Evolutionary conservation across 64 coral and sea anemone species (phyloP).

Genomic region (Montipora capricornis): DNA sequence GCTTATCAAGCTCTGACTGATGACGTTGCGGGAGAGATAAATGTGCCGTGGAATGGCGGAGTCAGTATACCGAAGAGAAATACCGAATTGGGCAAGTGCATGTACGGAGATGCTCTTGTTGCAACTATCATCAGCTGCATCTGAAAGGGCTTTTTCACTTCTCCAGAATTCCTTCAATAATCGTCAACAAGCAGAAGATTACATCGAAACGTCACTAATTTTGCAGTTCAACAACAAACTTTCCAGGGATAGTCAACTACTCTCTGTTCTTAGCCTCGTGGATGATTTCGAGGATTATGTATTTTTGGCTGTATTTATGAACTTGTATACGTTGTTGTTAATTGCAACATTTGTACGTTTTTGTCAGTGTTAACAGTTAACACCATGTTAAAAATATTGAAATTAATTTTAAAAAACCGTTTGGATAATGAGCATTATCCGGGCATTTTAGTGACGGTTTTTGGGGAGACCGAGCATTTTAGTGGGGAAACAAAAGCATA

Average conservation of each 20-base stretch:
- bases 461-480: constrained; percentile 56
- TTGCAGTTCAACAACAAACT: constrained; percentile 41
- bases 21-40: background rate
- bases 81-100: constrained; percentile 22
- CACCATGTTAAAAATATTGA: no score
- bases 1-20: constrained; percentile 29
- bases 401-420: constrained; percentile 23
- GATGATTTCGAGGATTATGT: background rate
- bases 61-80: constrained; percentile 36
- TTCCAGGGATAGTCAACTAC: background rate
- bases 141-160: constrained; percentile 53
- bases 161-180: constrained; percentile 49
- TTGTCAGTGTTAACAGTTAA: background rate
- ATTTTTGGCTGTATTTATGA: background rate
- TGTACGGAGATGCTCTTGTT: constrained; percentile 42
- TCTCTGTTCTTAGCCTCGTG: background rate
- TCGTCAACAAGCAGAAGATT: constrained; percentile 48
- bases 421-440: constrained; percentile 54
- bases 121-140: constrained; percentile 55
- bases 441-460: constrained; percentile 53
- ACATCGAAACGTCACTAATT: constrained; percentile 72
- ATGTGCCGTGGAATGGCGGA: constrained; percentile 31
- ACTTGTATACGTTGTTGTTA: constrained; percentile 16
- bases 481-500: constrained; percentile 54
- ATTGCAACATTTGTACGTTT: background rate